phyloP scores from a whole-genome alignment of 2,113 vertebrate genomes.

The Raphicerus campestris region DNA sequence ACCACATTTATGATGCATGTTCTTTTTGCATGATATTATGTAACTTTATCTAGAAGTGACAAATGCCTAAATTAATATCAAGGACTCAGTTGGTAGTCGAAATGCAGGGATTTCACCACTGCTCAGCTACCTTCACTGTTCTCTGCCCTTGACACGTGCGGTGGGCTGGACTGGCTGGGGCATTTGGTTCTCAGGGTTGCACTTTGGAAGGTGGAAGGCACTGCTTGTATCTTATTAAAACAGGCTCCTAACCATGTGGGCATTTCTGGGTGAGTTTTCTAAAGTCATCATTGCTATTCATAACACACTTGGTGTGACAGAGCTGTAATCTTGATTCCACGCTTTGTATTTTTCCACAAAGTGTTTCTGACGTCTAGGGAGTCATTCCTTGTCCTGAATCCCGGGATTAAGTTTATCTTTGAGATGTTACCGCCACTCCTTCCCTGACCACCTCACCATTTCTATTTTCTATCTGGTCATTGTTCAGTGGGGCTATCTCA shows the following conservation, averaged over 20 bases:
- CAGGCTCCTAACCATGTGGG: background rate
- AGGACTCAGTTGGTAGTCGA: background rate
- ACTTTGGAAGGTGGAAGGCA: background rate
- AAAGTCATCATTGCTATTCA: background rate
- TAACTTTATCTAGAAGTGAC: background rate
- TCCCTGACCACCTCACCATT: background rate
- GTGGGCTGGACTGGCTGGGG: background rate
- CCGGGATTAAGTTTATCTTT: background rate
- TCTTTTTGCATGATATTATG: background rate
- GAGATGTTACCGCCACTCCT: background rate
- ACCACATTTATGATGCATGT: background rate
- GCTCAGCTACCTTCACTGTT: background rate
- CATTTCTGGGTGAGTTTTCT: background rate
- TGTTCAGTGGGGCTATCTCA: background rate
- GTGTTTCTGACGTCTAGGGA: background rate
- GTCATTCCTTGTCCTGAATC: background rate
- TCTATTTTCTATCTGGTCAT: background rate
- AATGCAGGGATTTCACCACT: background rate
- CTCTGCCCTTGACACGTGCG: background rate
- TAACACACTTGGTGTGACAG: background rate
- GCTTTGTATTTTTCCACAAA: background rate
- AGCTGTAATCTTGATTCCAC: background rate
- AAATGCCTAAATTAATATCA: background rate
- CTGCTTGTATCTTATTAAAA: background rate
- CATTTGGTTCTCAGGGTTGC: background rate